These are phyloP conservation scores for Planococcus citri DNA, from an alignment of 1,140 invertebrate genomes.

Conservation along the genomic window DNA sequence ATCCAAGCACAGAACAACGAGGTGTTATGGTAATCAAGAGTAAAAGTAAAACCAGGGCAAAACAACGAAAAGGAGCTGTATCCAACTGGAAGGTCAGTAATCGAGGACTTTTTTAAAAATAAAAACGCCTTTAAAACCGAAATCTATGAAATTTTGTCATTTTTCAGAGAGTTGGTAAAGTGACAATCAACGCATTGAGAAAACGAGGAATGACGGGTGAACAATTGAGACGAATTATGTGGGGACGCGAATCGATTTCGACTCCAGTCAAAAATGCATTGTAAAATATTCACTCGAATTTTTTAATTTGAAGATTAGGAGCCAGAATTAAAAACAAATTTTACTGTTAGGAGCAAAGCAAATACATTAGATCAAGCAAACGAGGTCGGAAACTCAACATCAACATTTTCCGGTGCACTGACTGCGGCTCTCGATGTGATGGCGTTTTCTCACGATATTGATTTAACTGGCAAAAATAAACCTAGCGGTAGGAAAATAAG, in stretches of 20 bases:
- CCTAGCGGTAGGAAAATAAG: neutral
- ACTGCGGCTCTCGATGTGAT: conserved; percentile 68
- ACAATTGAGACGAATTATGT: conserved; percentile 70
- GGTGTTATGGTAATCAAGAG: conserved; percentile 97
- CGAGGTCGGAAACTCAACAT: conserved; percentile 8
- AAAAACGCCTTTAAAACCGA: neutral
- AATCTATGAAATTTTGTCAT: neutral
- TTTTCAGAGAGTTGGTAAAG: conserved; percentile 69
- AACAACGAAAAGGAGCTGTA: conserved; percentile 90
- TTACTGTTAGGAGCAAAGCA: neutral
- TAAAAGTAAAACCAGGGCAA: conserved; percentile 88
- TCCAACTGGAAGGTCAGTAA: conserved; percentile 84
- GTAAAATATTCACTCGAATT: neutral
- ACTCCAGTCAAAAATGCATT: conserved; percentile 46
- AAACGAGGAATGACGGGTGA: conserved; percentile 75
- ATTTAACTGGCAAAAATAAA: conserved; percentile 32
- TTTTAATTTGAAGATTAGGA: neutral
- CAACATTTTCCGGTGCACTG: conserved; percentile 39
- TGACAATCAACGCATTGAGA: conserved; percentile 67
- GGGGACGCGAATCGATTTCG: conserved; percentile 74
- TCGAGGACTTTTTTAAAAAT: neutral
- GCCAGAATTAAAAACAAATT: neutral
- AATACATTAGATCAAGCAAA: conserved; percentile 6
- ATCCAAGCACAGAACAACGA: conserved; percentile 64
- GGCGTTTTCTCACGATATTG: conserved; percentile 59